Evolutionary conservation across 92 coral and sea anemone genomes (phyloP), one percentile per base, ranked within the genome.

Genomic region (Parazoanthus darwini): DNA sequence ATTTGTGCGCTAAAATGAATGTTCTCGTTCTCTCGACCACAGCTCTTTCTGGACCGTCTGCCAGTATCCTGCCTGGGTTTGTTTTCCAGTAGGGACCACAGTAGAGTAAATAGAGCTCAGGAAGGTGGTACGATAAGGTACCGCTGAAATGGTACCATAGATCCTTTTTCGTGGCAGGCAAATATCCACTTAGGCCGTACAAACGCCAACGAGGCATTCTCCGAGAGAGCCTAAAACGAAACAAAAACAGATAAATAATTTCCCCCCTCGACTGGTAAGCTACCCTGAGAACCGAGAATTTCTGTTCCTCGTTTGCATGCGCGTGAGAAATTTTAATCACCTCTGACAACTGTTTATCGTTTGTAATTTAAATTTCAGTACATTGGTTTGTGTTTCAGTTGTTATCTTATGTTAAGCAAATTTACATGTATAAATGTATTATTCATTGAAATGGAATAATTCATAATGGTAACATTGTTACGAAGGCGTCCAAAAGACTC

Each of bases 131-230:
- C 94, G 77, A 97, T 91, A 35, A 97, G 93, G 90, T 97, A 97
- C n/a, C 97, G 94, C 59, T 97, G 99, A 90, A 92, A 97, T 46
- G 99, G 99, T 86, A 97, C 98, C 88, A 95, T 71, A 76, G 94
- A 92, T 65, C 93, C 91, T 85, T 94, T 97, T 68, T 95, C 98
- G 74, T 97, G 98, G 82, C 99, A 97, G 54, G 94, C 93, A 85
- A 94, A 88, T 82, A 97, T 92, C 99, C 99, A 97, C 94, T 94
- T 94, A 74, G 99, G 99, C n/a, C 92, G 94, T 63, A 97, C 94
- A 81, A 97, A 97, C 29, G 99, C 96, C 89, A 97, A 89, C n/a
- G 97, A 97, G 43, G 97, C 95, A 86, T 97, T 97, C 87, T 97
- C 98, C 18, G 94, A 85, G 85, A 97, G 93, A 15, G 99, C 99